A percentile compares a stretch with the other conserved stretches of the same genome.
These are phyloP conservation scores for Branchellion lobata DNA, from an alignment of 2,888 invertebrate species.

Conservation along the genomic window DNA sequence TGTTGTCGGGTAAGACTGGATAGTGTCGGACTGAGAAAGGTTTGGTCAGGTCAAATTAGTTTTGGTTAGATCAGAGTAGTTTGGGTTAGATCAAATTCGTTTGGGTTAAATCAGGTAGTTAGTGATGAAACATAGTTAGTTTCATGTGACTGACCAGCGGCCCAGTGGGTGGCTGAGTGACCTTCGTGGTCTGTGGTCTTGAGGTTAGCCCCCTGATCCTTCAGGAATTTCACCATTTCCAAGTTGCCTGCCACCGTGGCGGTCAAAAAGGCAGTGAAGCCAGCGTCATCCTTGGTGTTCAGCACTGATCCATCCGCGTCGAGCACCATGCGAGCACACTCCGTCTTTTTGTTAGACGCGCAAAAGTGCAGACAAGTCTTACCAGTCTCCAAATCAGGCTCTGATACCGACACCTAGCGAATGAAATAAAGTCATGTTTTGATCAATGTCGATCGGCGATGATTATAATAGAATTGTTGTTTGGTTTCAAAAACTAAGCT, in stretches of 20 bases:
- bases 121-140: neutral
- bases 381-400: slow-evolving; percentile 8
- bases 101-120: neutral
- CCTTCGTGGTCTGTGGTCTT: slow-evolving; percentile 87
- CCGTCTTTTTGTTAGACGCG: slow-evolving; percentile 18
- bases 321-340: slow-evolving; percentile 35
- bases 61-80: neutral
- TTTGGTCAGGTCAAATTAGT: neutral
- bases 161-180: slow-evolving; percentile 96
- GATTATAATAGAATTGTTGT: neutral
- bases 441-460: too few relatives aligned
- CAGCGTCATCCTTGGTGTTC: slow-evolving; percentile 37
- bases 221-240: slow-evolving; percentile 71
- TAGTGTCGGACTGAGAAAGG: neutral
- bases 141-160: slow-evolving; percentile 74
- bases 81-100: neutral
- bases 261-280: slow-evolving; percentile 77
- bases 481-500: neutral
- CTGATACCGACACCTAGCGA: slow-evolving; percentile 18
- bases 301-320: slow-evolving; percentile 35
- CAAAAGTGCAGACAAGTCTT: slow-evolving; percentile 45
- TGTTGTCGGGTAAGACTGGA: neutral
- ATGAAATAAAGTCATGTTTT: too few relatives aligned
- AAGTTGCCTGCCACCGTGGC: slow-evolving; percentile 69
- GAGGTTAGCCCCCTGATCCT: slow-evolving; percentile 84